These are phyloP conservation scores for Galerucella nymphaeae DNA, from an alignment of 2,888 invertebrate genomes.

Conservation along the genomic window DNA sequence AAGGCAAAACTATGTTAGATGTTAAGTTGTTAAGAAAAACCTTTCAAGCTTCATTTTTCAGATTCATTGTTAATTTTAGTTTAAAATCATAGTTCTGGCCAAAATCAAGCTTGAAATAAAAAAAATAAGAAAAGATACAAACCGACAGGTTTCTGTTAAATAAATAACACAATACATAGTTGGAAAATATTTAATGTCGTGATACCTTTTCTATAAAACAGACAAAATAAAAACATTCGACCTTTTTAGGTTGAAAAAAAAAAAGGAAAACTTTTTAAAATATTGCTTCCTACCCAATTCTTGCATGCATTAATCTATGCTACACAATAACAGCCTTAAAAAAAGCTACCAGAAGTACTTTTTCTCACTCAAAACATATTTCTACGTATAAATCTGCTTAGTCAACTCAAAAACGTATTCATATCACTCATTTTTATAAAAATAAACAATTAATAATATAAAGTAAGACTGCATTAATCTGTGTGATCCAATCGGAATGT, in stretches of 20 bases:
- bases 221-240: conserved; percentile 28
- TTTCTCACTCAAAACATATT: conserved; percentile 16
- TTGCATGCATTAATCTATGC: conserved; percentile 31
- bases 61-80: not conserved
- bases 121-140: not conserved
- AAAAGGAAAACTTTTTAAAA: conserved; percentile 9
- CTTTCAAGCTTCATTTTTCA: conserved; percentile 10
- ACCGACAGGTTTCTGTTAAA: conserved; percentile 16
- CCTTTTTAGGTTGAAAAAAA: conserved; percentile 4
- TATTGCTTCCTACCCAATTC: conserved; percentile 19
- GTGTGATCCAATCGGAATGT: too few relatives aligned
- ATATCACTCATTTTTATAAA: too few relatives aligned
- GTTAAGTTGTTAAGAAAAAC: not conserved
- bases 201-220: conserved; percentile 24
- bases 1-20: not conserved
- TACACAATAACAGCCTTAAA: conserved; percentile 22
- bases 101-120: conserved; percentile 7
- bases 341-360: conserved; percentile 33
- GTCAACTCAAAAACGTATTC: too few relatives aligned
- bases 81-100: too few relatives aligned
- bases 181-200: conserved; percentile 26
- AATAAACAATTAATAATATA: too few relatives aligned
- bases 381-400: conserved; percentile 1
- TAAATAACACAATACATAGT: conserved; percentile 24
- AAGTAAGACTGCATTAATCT: too few relatives aligned